phyloP scores from a whole-genome alignment of 2,113 vertebrate species.

The Brachyistius frenatus region DNA sequence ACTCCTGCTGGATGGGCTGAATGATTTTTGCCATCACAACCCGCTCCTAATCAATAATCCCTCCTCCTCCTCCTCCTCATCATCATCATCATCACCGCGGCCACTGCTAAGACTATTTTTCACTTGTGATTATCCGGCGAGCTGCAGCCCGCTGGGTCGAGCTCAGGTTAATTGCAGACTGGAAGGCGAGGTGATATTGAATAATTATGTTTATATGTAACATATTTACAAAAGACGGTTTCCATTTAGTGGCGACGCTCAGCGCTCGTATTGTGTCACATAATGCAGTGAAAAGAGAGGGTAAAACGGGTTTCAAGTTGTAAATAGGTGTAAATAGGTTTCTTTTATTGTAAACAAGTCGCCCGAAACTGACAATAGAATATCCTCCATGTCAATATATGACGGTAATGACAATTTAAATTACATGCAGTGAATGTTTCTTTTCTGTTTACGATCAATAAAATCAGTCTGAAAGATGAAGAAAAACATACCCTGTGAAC shows the following conservation, averaged over 20 bases:
- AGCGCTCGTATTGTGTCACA: neutral
- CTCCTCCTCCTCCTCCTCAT: slow-evolving; percentile 34
- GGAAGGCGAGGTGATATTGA: slow-evolving; percentile 32
- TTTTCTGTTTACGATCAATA: no score
- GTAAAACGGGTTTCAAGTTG: neutral
- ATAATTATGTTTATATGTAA: slow-evolving; percentile 42
- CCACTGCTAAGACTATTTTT: slow-evolving; percentile 24
- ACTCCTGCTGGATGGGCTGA: slow-evolving; percentile 53
- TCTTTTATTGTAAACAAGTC: no score
- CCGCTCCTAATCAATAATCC: slow-evolving; percentile 62
- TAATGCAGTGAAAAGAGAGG: neutral
- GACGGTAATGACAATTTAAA: no score
- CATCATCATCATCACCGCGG: slow-evolving; percentile 26
- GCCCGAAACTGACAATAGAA: no score
- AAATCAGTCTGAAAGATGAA: no score
- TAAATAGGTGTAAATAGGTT: neutral
- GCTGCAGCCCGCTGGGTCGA: slow-evolving; percentile 22
- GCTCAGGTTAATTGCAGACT: slow-evolving; percentile 44
- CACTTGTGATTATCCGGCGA: slow-evolving; percentile 42
- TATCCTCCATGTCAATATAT: no score
- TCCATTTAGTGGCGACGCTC: neutral
- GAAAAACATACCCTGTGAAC: no score
- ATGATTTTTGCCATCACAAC: slow-evolving; percentile 70
- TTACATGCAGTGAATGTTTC: no score
- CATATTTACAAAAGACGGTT: slow-evolving; percentile 34